Base-by-base conservation (phyloP, 2,888 invertebrate genomes). In the Sacculina carcini region DNA sequence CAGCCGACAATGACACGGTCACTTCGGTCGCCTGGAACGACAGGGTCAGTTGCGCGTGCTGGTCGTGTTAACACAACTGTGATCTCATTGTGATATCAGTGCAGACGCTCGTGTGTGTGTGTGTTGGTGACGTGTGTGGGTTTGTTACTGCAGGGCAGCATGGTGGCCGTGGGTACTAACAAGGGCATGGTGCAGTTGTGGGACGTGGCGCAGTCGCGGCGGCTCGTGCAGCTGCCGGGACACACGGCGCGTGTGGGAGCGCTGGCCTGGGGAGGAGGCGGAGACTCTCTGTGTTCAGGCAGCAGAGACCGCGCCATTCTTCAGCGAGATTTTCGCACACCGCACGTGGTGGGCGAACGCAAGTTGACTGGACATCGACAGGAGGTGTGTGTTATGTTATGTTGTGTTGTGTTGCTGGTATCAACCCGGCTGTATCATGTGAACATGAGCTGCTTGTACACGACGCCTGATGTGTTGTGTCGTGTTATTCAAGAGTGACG, bases 71-170 rank as follows among this genome's bases (percentile, higher is more conserved):
- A 19, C 19, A 21, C 29, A 26, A 3, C 23, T 9, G 16, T 10
- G 26, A 14, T 34, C 23, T n/a, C 31, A 40, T 10, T 1, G 24
- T 5, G 1, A 7, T 16, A 5, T 24, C 23, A 6, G 10, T 40
- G 9, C 9, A 40, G n/a, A 12, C 9, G 14, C 12, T 23, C 12
- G 24, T 46, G 40, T 28, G 46, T n/a, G n/a, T n/a, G n/a, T n/a
- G n/a, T n/a, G n/a, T n/a, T n/a, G n/a, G 96, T 98, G 24, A 86
- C 94, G 47, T 98, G 96, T 96, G 87, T 89, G 63, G 96, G 96
- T 16, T 51, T 29, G 38, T 23, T 39, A 40, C 53, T 51, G 28
- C 53, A 71, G 68, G 96, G 96, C 14, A 86, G 90, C 64, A 71
- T 84, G 42, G 87, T 99, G 5, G 94, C 98, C 1, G 96, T 99